Base-by-base conservation (phyloP, 2,797 vertebrate species). In the Thamnophis elegans region DNA sequence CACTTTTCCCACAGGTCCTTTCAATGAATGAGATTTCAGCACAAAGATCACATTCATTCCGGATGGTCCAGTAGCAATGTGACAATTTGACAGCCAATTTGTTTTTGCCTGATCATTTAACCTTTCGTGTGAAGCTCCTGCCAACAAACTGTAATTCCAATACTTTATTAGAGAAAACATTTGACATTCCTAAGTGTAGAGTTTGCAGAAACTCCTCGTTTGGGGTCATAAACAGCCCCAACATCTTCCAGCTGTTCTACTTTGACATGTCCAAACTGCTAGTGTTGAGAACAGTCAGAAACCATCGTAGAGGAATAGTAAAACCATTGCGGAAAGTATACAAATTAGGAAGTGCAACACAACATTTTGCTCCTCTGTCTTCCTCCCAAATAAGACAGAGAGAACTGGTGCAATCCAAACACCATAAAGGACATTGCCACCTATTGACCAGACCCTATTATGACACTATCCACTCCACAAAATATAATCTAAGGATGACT, bases 191-290 rank as follows among this genome's bases (percentile, higher is more conserved):
- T 94, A 91, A 62, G 62, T 53, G 47, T 68, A 60, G 95, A 92
- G 42, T 47, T 59, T 10, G 56, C 56, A 91, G 85, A 93, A 91
- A 94, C n/a, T 58, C 55, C 32, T 88, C 32, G 92, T 68, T 94
- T 89, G 90, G 36, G 92, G 28, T 13, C 59, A 54, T 36, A 82
- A 92, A 89, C 28, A 92, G 87, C 65, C 92, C 55, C 93, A 94
- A 95, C 32, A 3, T n/a, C n/a, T 95, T 87, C 93, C 94, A 94
- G 54, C 82, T 96, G 92, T 90, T 90, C 91, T 91, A 91, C 59
- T 89, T 16, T 53, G 88, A 36, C 0, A 0, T 82, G 36, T 85
- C 82, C 86, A 60, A 91, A 55, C 65, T 89, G 22, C 0, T 5
- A 65, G 28, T 13, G 1, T 0, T 55, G 42, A 90, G 88, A 93